Base-by-base conservation (phyloP, 1,140 invertebrate genomes). In the Elymnias hypermnestra region DNA sequence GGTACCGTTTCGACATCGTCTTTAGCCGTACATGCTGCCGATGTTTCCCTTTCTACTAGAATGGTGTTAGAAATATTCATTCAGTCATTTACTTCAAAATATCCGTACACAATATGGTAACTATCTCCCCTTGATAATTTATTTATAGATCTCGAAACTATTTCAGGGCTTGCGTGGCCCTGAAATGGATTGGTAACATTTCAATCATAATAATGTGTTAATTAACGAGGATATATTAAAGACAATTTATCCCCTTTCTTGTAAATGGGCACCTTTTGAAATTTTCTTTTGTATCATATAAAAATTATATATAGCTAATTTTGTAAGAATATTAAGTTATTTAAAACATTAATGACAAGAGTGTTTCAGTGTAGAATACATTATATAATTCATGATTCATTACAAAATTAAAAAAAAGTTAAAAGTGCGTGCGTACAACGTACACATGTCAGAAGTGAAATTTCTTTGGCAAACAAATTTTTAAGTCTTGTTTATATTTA, bases 151-250 rank as follows among this genome's bases (percentile, higher is more conserved):
- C 14, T 33, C 12, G 14, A 33, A 36, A 40, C 54, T 63, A 66
- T 62, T 67, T 63, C 25, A 26, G 57, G 50, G 38, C 45, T 62
- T 67, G 62, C 25, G 22, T 56, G 50, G 38, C 45, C 48, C 56
- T 61, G 54, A 63, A 65, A 61, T 26, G 59, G 22, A 44, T 45
- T 44, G 49, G 46, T 67, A 60, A 65, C 57, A 61, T 72, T 76
- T 74, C 71, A 71, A 69, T 74, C 62, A 58, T 53, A 57, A 59
- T 57, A 63, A 47, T 51, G 54, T 55, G 57, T 69, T 64, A 73
- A 78, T 72, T 66, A 74, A 63, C 62, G 48, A 60, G 45, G 38
- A 60, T 40, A 62, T 35, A 48, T 49, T 49, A 26, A n/a, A n/a
- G 37, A 28, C 45, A 40, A 18, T 41, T 41, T 31, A 31, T 28